Evolutionary conservation across 1,140 invertebrate species (phyloP).

Genomic region (Zaprionus inermis): DNA sequence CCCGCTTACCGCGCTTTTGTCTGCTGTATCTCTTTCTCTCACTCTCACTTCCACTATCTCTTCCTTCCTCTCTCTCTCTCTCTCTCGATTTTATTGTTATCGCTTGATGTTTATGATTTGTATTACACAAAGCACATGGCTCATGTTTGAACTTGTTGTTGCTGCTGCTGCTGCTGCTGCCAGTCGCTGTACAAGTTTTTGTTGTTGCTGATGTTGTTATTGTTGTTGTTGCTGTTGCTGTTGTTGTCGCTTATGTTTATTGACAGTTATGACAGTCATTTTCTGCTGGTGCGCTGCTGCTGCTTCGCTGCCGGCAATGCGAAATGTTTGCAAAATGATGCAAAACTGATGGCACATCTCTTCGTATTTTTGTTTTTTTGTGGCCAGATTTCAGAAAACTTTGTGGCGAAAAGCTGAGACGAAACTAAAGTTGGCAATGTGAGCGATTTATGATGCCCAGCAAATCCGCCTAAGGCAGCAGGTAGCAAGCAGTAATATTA

Average conservation of each 20-base stretch:
- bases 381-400: slow-evolving; percentile 3
- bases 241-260: slow-evolving; percentile 32
- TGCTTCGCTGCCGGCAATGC: background rate
- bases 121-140: slow-evolving; percentile 32
- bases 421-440: background rate
- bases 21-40: background rate
- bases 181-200: background rate
- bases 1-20: background rate
- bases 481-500: background rate
- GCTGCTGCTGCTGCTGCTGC: slow-evolving; percentile 12
- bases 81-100: slow-evolving; percentile 24
- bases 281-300: slow-evolving; percentile 3
- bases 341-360: slow-evolving; percentile 9
- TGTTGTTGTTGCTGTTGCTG: slow-evolving; percentile 6
- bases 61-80: background rate
- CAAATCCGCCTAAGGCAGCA: slow-evolving; percentile 2
- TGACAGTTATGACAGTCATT: slow-evolving; percentile 23
- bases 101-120: slow-evolving; percentile 31
- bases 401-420: background rate
- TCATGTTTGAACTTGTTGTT: slow-evolving; percentile 17
- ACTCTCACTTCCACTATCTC: background rate
- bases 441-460: background rate
- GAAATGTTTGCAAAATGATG: slow-evolving; percentile 22
- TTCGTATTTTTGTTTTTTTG: background rate
- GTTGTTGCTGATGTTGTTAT: background rate